Conservation (phyloP, 2,797 vertebrate genomes). For the Capromys pilorides region DNA sequence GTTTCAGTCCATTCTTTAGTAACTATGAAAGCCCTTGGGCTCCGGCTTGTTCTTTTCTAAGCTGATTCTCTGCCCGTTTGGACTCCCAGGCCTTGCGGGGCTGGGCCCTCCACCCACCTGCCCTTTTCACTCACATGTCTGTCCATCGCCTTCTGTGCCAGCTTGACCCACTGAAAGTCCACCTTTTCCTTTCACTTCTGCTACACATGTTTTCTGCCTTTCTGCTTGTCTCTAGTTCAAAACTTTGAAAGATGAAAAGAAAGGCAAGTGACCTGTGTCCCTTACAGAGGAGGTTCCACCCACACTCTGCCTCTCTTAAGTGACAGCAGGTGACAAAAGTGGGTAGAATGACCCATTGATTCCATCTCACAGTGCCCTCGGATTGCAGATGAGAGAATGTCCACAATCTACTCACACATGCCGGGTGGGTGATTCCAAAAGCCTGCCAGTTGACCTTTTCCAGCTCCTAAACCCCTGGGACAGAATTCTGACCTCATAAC, state of each 20-base stretch:
- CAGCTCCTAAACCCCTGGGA: not conserved
- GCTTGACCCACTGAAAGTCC: not conserved
- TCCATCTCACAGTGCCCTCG: not conserved
- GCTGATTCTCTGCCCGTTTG: not conserved
- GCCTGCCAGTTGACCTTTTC: not conserved
- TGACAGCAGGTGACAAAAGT: not conserved
- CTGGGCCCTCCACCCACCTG: not conserved
- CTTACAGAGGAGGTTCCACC: not conserved
- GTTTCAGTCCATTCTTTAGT: not conserved
- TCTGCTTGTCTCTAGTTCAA: conserved; percentile 30
- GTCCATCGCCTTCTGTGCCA: not conserved
- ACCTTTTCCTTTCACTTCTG: conserved; percentile 10
- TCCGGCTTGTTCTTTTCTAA: not conserved
- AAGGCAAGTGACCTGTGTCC: not conserved
- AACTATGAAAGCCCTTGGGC: not conserved
- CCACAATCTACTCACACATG: too few relatives aligned
- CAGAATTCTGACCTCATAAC: not conserved
- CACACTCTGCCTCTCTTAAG: not conserved
- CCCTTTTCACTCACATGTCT: not conserved
- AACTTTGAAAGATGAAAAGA: conserved; percentile 7
- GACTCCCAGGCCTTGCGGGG: not conserved
- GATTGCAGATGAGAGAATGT: not conserved
- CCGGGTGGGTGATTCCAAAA: not conserved
- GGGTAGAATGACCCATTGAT: not conserved
- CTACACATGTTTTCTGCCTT: not conserved